A percentile compares a stretch with the other conserved stretches of the same genome.
Conservation (phyloP, 2,888 invertebrate species). For the Orchesellides sinensis region DNA sequence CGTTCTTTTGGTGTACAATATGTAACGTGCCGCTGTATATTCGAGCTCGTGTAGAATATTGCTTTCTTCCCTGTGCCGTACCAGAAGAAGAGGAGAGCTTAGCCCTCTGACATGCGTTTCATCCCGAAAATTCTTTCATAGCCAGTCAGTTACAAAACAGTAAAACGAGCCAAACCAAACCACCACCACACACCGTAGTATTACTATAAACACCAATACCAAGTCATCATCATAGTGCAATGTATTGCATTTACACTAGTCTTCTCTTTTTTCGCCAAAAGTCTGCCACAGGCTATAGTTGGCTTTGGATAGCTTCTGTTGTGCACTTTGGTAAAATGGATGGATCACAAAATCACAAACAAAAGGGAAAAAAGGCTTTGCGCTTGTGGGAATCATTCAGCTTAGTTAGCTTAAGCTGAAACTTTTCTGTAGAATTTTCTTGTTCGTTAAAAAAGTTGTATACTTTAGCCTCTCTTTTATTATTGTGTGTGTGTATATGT, state of each 20-base stretch:
- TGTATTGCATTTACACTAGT: slow-evolving; percentile 21
- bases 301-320: slow-evolving; percentile 36
- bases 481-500: slow-evolving; percentile 6
- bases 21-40: slow-evolving; percentile 23
- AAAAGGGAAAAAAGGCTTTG: slow-evolving; percentile 3
- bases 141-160: slow-evolving; percentile 21
- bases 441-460: neutral
- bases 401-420: no score
- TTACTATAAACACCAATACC: neutral
- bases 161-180: slow-evolving; percentile 38
- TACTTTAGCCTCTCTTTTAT: slow-evolving; percentile 3
- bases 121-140: slow-evolving; percentile 53
- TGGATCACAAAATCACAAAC: neutral
- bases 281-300: slow-evolving; percentile 44
- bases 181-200: slow-evolving; percentile 20
- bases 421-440: neutral
- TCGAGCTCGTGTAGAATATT: neutral
- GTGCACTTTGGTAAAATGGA: slow-evolving; percentile 42
- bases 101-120: slow-evolving; percentile 66
- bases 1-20: neutral
- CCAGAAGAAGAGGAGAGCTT: no score
- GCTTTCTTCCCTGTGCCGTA: slow-evolving; percentile 19
- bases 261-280: slow-evolving; percentile 33
- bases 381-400: slow-evolving; percentile 26
- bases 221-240: slow-evolving; percentile 15